A percentile compares a stretch with the other conserved stretches of the same genome.
Evolutionary conservation across 1,140 invertebrate species (phyloP).

Genomic region (Episyrphus balteatus): DNA sequence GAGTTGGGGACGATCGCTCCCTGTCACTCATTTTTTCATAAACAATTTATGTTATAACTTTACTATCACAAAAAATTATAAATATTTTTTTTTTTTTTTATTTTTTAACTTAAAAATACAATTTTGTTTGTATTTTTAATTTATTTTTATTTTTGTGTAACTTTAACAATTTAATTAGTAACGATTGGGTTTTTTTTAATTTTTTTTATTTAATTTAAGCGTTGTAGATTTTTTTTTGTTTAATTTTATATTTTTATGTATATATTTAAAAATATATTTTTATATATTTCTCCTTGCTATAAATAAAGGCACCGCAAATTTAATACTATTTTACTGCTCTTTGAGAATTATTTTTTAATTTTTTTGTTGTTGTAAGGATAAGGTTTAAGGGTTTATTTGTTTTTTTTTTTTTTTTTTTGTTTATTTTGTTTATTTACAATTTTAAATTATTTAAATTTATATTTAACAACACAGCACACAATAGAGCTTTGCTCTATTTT

Average conservation of each 20-base stretch:
- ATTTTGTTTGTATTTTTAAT: background rate
- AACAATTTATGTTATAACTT: slow-evolving; percentile 31
- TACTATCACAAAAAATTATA: slow-evolving; percentile 21
- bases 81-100: slow-evolving; percentile 1
- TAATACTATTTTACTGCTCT: no score
- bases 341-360: no score
- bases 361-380: no score
- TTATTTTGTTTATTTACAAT: background rate
- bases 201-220: slow-evolving; percentile 1
- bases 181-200: background rate
- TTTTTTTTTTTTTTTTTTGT: background rate
- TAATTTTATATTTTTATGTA: slow-evolving; percentile 14
- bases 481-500: no score
- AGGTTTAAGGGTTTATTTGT: background rate
- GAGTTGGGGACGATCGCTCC: slow-evolving; percentile 64
- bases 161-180: background rate
- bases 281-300: slow-evolving; percentile 13
- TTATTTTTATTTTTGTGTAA: background rate
- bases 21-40: slow-evolving; percentile 59
- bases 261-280: slow-evolving; percentile 13
- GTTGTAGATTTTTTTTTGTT: slow-evolving; percentile 2
- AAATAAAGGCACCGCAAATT: slow-evolving; percentile 35
- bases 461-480: background rate
- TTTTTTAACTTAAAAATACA: background rate
- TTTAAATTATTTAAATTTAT: background rate